phyloP scores from a whole-genome alignment of 2,113 vertebrate genomes.

The Ctenomys sociabilis region DNA sequence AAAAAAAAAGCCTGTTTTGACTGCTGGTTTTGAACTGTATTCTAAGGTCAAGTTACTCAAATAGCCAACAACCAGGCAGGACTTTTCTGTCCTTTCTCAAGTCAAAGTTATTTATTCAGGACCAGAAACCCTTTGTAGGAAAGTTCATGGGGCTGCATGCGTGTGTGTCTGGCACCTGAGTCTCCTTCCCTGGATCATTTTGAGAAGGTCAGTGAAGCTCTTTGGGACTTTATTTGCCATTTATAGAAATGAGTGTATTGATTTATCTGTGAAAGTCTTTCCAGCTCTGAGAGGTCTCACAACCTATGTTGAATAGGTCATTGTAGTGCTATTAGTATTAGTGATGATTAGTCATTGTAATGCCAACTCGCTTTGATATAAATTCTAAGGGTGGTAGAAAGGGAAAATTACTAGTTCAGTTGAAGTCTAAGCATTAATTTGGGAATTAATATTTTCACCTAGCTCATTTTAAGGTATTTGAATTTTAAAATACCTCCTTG shows the following conservation, averaged over 20 bases:
- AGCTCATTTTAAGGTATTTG: background rate
- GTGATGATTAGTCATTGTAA: background rate
- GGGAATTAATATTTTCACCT: conserved; percentile 14
- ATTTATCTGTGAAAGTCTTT: background rate
- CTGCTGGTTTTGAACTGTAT: background rate
- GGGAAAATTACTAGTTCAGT: background rate
- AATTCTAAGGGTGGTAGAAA: background rate
- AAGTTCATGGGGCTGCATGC: background rate
- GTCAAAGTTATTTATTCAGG: background rate
- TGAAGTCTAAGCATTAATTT: conserved; percentile 11
- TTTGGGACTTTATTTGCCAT: background rate
- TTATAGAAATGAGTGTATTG: background rate
- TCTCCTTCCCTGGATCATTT: background rate
- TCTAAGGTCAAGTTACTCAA: conserved; percentile 22
- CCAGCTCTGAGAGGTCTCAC: background rate
- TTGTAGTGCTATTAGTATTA: background rate
- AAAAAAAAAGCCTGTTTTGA: background rate
- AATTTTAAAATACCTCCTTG: conserved; percentile 7
- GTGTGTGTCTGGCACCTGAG: background rate
- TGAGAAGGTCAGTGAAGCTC: background rate
- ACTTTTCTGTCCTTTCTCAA: background rate
- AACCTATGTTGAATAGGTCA: background rate
- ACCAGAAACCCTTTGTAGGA: background rate
- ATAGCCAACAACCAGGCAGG: background rate
- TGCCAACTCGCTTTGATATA: background rate